Evolutionary conservation across 2,888 invertebrate species (phyloP).

Genomic region (Limenitis camilla): DNA sequence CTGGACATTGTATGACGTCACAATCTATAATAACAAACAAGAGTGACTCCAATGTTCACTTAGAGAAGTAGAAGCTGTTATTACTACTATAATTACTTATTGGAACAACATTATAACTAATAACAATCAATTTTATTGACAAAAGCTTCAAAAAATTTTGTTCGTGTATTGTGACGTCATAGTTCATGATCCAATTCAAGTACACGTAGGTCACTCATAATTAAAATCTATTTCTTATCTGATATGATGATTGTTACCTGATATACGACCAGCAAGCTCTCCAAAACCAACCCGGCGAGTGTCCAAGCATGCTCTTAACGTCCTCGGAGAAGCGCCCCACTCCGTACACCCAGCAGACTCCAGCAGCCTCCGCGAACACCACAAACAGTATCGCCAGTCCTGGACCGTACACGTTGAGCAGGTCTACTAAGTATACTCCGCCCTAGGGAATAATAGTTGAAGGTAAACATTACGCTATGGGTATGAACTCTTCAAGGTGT

Average conservation of each 20-base stretch:
- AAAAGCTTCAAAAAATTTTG: no score
- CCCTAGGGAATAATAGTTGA: slow-evolving; percentile 78
- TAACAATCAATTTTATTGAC: no score
- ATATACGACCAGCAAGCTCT: slow-evolving; percentile 90
- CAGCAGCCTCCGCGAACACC: slow-evolving; percentile 92
- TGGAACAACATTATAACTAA: slow-evolving; percentile 26
- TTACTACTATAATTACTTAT: no score
- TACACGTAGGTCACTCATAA: no score
- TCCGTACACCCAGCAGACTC: slow-evolving; percentile 93
- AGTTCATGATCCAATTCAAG: no score
- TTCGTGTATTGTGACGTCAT: slow-evolving; percentile 28
- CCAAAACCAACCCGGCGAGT: slow-evolving; percentile 86
- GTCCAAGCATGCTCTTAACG: slow-evolving; percentile 88
- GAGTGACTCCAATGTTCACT: no score
- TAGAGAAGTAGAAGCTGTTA: no score
- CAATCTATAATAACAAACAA: neutral
- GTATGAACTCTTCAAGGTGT: no score
- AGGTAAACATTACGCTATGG: no score
- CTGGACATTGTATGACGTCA: neutral
- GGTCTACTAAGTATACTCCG: slow-evolving; percentile 89
- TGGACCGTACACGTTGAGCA: slow-evolving; percentile 91
- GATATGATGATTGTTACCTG: slow-evolving; percentile 38
- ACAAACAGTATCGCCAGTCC: slow-evolving; percentile 91
- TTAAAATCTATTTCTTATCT: neutral
- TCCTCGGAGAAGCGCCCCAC: slow-evolving; percentile 86